phyloP scores from a whole-genome alignment of 2,113 vertebrate genomes.

The Cavia aperea region DNA sequence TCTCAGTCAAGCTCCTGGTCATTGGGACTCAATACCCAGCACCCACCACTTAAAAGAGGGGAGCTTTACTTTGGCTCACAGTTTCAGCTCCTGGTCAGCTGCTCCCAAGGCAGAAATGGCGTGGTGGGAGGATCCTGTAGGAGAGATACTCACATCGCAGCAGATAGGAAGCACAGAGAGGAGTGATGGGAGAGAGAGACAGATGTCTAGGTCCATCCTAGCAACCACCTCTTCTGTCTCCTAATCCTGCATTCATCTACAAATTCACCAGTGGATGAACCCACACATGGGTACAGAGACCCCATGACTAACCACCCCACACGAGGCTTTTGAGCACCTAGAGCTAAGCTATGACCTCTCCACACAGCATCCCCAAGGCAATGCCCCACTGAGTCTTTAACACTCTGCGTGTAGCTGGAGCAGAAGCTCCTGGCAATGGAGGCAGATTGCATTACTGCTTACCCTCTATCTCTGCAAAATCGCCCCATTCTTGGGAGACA shows the following conservation, averaged over 20 bases:
- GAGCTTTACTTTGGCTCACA: neutral
- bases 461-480: neutral
- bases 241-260: neutral
- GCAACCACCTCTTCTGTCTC: neutral
- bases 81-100: neutral
- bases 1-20: neutral
- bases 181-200: too few species aligned
- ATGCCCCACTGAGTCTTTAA: neutral
- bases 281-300: neutral
- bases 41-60: neutral
- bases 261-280: neutral
- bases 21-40: neutral
- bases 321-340: neutral
- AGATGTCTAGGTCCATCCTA: neutral
- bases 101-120: neutral
- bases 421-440: accelerated
- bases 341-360: too few species aligned
- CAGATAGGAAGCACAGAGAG: too few species aligned
- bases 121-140: neutral
- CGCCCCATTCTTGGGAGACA: neutral
- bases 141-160: neutral
- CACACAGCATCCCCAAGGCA: neutral
- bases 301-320: neutral
- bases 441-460: neutral
- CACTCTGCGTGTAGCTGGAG: neutral